Evolutionary conservation across 2,888 invertebrate genomes (phyloP), one percentile per base, ranked within the genome.

Genomic region (Trimorus sp.): DNA sequence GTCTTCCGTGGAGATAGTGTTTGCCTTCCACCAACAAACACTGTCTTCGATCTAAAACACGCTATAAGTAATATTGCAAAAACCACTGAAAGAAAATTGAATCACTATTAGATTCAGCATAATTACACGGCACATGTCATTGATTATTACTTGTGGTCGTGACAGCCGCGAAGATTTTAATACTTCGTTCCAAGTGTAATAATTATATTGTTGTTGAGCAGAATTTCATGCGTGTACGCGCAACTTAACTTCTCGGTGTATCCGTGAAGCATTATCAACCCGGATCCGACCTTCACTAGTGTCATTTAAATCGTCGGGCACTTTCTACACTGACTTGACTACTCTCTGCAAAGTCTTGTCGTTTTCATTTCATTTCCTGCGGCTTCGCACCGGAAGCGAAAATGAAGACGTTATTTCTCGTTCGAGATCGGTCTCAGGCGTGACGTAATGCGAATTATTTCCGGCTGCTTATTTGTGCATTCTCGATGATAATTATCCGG

Each of bases 281-380:
- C 90, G 91, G 90, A 91, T 90, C 88, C 90, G 89, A 91, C 91
- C 91, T 91, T 91, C 91, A 88, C 66, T 89, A 87, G 88, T 77
- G 84, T 86, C 85, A 86, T 87, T 86, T 87, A 84, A 70, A 58
- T 73, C 86, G 83, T 86, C 83, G 85, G 87, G 87, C 91, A 91
- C 91, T 91, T 91, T 91, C 91, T 91, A 91, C 88, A 90, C 89
- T 90, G 90, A 90, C 91, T 91, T 89, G 63, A 75, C 77, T 75
- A 75, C 81, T 81, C 74, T 81, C 73, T 16, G 73, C 63, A 62
- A 71, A 53, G 60, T 83, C 86, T 90, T 89, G 88, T 90, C 90
- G 89, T 89, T 91, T 90, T 91, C 90, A 85, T 90, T 90, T 87
- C 86, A 85, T 85, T 85, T 85, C 84, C 83, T 80, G 74, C 83